Evolutionary conservation across 2,797 vertebrate species (phyloP).

Genomic region (Chaetophractus vellerosus): DNA sequence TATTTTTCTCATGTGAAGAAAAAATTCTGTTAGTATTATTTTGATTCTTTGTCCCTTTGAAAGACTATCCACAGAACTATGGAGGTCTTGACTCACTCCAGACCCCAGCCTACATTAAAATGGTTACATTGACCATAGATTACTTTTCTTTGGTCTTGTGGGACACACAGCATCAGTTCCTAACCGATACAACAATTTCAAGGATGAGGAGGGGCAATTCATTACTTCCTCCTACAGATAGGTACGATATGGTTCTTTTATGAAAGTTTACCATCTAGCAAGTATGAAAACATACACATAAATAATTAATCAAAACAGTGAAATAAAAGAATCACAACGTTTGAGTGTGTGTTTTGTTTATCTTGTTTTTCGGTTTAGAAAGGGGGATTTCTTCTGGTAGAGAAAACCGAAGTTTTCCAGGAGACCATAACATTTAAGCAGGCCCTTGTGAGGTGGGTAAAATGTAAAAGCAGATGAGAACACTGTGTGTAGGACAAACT

Average conservation of each 20-base stretch:
- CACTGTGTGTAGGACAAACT: background rate
- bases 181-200: background rate
- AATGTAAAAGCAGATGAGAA: slow-evolving; percentile 33
- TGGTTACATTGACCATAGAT: background rate
- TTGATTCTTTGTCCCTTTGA: background rate
- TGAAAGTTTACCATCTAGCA: background rate
- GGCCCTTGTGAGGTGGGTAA: background rate
- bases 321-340: background rate
- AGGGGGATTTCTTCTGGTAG: slow-evolving; percentile 13
- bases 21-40: background rate
- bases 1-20: background rate
- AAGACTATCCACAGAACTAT: background rate
- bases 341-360: background rate
- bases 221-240: background rate
- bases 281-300: background rate
- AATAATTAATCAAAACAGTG: background rate
- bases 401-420: background rate
- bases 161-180: background rate
- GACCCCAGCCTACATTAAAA: background rate
- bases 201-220: background rate
- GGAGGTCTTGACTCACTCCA: background rate
- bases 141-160: slow-evolving; percentile 6
- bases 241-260: background rate
- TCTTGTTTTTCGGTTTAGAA: background rate
- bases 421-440: slow-evolving; percentile 27